These are phyloP conservation scores for Azemiops feae DNA, from an alignment of 2,113 vertebrate genomes.

Conservation along the genomic window DNA sequence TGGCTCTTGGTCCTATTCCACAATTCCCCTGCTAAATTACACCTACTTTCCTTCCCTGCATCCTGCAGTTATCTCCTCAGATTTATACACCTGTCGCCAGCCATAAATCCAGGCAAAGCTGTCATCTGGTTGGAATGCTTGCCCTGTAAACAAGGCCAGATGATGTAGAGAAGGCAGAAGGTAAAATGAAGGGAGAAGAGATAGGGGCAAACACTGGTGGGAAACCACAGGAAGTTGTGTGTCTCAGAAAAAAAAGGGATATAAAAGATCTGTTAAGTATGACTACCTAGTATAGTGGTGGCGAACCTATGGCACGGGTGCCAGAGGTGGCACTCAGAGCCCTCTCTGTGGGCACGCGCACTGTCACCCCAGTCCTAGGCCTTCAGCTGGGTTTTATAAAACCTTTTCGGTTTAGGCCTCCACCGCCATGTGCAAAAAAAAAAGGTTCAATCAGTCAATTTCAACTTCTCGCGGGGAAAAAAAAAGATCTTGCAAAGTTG, in stretches of 20 bases:
- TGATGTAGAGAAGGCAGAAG: neutral
- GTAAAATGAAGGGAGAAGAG: neutral
- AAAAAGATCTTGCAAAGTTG: too few species aligned
- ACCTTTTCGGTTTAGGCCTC: too few species aligned
- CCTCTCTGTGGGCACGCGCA: too few species aligned
- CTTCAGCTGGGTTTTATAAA: too few species aligned
- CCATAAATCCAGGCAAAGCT: neutral
- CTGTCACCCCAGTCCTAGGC: too few species aligned
- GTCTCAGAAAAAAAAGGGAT: neutral
- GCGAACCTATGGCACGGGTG: too few species aligned
- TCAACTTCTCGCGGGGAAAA: too few species aligned
- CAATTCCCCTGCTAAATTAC: neutral
- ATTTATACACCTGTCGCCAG: neutral
- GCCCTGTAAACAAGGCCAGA: neutral
- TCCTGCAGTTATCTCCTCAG: neutral
- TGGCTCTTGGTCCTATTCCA: neutral
- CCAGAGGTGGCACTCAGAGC: too few species aligned
- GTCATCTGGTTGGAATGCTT: neutral
- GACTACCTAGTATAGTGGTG: neutral
- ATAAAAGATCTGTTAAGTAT: neutral
- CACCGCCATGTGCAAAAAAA: too few species aligned
- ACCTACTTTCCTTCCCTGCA: neutral
- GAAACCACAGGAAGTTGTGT: neutral
- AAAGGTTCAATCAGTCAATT: too few species aligned
- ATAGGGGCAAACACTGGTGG: neutral